phyloP scores from a whole-genome alignment of 2,113 vertebrate genomes.

The Lucifuga dentata region DNA sequence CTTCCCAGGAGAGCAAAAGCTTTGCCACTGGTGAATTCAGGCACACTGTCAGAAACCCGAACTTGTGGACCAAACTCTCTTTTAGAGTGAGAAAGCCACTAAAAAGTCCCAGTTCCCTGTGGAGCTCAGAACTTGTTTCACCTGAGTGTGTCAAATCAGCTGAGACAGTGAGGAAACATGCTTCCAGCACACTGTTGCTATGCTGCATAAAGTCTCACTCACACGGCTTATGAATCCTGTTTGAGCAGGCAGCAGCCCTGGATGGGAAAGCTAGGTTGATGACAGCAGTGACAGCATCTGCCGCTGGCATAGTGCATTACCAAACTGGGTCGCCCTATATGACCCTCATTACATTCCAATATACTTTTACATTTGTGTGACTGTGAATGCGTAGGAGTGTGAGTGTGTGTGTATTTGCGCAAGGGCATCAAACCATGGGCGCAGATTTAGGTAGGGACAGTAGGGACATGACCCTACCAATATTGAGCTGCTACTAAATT shows the following conservation, averaged over 20 bases:
- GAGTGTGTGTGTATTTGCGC: not conserved
- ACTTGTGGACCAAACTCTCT: not conserved
- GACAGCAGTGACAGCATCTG: slow-evolving; percentile 43
- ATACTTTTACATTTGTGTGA: slow-evolving; percentile 17
- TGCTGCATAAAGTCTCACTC: slow-evolving; percentile 55
- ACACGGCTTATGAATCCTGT: slow-evolving; percentile 57
- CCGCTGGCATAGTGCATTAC: slow-evolving; percentile 46
- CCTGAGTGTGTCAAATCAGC: slow-evolving; percentile 71
- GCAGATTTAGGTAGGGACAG: too few species aligned
- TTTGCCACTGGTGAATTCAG: slow-evolving; percentile 1
- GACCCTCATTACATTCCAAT: slow-evolving; percentile 29
- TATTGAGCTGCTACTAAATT: too few species aligned
- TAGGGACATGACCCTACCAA: too few species aligned
- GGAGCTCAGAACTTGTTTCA: slow-evolving; percentile 53
- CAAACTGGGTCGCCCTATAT: slow-evolving; percentile 46
- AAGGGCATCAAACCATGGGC: not conserved
- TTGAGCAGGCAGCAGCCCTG: slow-evolving; percentile 40
- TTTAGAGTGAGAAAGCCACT: not conserved
- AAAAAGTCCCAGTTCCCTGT: not conserved
- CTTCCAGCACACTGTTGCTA: slow-evolving; percentile 59
- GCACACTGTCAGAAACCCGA: too few species aligned
- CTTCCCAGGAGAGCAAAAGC: not conserved
- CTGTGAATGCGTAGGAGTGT: not conserved
- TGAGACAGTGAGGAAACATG: slow-evolving; percentile 39
- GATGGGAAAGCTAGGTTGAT: slow-evolving; percentile 48